A percentile compares a stretch with the other conserved stretches of the same genome.
Conservation (phyloP, 2,113 vertebrate genomes). For the Pomatorhinus ruficollis region DNA sequence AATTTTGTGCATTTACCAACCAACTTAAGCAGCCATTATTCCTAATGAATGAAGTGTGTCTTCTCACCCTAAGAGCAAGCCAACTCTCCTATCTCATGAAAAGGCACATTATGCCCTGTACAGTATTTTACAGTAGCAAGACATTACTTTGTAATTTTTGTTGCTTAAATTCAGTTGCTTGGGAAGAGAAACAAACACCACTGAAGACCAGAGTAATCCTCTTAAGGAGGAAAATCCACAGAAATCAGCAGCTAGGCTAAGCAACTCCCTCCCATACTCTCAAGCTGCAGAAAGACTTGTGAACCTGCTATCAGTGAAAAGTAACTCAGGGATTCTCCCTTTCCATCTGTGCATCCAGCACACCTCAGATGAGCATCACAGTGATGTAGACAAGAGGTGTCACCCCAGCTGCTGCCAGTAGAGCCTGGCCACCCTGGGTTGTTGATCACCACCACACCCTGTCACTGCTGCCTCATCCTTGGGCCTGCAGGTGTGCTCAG, state of each 20-base stretch:
- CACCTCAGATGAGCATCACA: background rate
- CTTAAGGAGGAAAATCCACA: background rate
- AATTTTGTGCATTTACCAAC: background rate
- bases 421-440: rapidly evolving
- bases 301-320: background rate
- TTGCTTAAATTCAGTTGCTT: background rate
- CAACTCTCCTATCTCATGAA: background rate
- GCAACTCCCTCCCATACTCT: background rate
- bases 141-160: background rate
- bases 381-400: background rate
- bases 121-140: background rate
- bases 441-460: rapidly evolving
- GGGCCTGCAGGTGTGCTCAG: background rate
- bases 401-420: background rate
- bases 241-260: background rate
- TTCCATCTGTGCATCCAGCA: background rate
- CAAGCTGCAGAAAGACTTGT: background rate
- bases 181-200: background rate
- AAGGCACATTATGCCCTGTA: background rate
- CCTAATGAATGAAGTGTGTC: background rate
- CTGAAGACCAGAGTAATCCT: background rate
- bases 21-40: background rate
- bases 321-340: no score
- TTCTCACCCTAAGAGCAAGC: background rate
- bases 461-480: background rate